Base-by-base conservation (phyloP, 2,888 invertebrate genomes). In the Bembecia ichneumoniformis region DNA sequence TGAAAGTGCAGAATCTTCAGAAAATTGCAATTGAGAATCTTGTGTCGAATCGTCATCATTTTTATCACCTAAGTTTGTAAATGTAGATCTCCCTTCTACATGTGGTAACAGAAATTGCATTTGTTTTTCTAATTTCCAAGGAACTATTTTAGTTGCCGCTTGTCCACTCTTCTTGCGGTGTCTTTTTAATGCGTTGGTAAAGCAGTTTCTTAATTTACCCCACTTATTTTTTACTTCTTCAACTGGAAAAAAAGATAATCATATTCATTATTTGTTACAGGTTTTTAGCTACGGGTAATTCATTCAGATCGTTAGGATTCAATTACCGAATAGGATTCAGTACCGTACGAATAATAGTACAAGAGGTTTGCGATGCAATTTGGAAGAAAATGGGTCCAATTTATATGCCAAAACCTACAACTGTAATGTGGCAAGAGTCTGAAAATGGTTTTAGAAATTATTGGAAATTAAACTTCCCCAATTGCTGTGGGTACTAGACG, bases 401-500 rank as follows among this genome's bases (percentile, higher is more conserved):
- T 50, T 50, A 51, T 49, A 54, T 55, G 51, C 55, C 51, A 10
- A 4, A 35, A 35, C 52, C 50, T 45, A 51, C 55, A 45, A 50
- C 49, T 52, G 43, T 49, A n/a, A 47, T 16, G 44, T 54, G 54
- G 52, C 43, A 15, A 45, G 49, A 44, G 10, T 46, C 48, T 47
- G 54, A 52, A 43, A 49, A 11, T 28, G 50, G 40, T 34, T 54
- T 47, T 20, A 48, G 54, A 49, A 36, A 28, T 1, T 45, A 46
- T 35, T 55, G 54, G 47, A 45, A 55, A n/a, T n/a, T n/a, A n/a
- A 45, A n/a, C 46, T 52, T 50, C 48, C 56, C 43, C 46, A 55
- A 59, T 48, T 56, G 56, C 46, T 47, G 58, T 50, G 57, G n/a
- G n/a, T 54, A 35, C 50, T 59, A 15, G 57, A 56, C 45, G 57